Percentiles rank a stretch among this genome's conserved stretches.
Evolutionary conservation across 2,888 invertebrate genomes (phyloP).

Genomic region (Chrysotoxum bicinctum): DNA sequence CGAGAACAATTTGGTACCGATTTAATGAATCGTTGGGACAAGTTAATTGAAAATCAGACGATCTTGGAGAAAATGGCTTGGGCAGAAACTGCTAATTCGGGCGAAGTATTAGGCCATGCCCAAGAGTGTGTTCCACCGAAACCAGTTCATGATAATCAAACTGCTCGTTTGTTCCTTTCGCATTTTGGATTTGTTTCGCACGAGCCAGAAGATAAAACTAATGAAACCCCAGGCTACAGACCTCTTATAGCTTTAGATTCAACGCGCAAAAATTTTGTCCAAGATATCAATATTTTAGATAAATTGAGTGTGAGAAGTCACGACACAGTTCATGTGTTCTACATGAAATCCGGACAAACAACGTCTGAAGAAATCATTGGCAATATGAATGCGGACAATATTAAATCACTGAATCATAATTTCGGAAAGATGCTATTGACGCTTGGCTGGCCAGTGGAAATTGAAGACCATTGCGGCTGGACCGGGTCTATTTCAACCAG

Average conservation of each 20-base stretch:
- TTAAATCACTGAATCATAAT: slow-evolving; percentile 81
- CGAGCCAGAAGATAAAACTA: slow-evolving; percentile 81
- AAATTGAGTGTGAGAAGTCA: slow-evolving; percentile 92
- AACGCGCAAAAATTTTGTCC: slow-evolving; percentile 85
- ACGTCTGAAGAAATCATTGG: slow-evolving; percentile 89
- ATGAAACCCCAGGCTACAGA: slow-evolving; percentile 77
- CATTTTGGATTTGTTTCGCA: slow-evolving; percentile 95
- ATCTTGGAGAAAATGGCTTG: slow-evolving; percentile 83
- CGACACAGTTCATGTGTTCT: slow-evolving; percentile 97
- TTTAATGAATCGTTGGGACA: slow-evolving; percentile 85
- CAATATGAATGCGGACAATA: slow-evolving; percentile 79
- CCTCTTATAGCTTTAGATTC: slow-evolving; percentile 80
- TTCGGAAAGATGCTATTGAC: slow-evolving; percentile 86
- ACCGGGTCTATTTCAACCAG: slow-evolving; percentile 94
- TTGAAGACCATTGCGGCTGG: slow-evolving; percentile 95
- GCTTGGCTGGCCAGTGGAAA: slow-evolving; percentile 94
- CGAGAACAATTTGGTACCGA: slow-evolving; percentile 83
- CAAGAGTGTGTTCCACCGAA: slow-evolving; percentile 91
- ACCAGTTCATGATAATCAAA: slow-evolving; percentile 96
- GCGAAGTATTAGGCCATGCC: slow-evolving; percentile 82
- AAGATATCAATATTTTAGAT: slow-evolving; percentile 92
- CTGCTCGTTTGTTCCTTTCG: slow-evolving; percentile 95
- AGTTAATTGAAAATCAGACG: slow-evolving; percentile 88
- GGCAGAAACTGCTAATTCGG: slow-evolving; percentile 82
- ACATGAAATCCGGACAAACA: slow-evolving; percentile 93